Evolutionary conservation across 1,140 invertebrate genomes (phyloP), one percentile per base, ranked within the genome.

Genomic region (Mamestra configurata): DNA sequence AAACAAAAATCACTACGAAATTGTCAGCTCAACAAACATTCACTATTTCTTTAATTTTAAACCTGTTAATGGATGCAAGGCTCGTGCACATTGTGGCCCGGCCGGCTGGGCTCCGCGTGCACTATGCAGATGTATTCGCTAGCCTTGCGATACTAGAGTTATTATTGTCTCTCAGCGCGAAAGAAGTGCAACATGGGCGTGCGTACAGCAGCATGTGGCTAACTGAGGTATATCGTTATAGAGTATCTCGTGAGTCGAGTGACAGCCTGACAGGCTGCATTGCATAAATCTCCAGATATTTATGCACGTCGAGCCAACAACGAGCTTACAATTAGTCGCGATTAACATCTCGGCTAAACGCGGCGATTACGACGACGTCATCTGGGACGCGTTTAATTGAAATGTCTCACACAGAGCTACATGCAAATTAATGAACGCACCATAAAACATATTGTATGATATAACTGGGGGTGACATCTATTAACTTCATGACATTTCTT

Each of bases 341-440:
- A 88, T 88, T 87, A 86, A 64, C 82, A 83, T 79, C 81, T 66
- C 70, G 78, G 59, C 79, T 75, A 84, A 79, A 85, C 83, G 70
- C 73, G 77, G 82, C 72, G 83, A 86, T 89, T 84, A 84, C 82
- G 82, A 79, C 59, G 80, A 31, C 40, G 43, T 75, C 35, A 22
- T 20, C 70, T 66, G 64, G 73, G 59, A 55, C 79, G 80, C 59
- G 80, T 82, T 85, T 82, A 89, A 89, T 89, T 87, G 83, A 88
- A 82, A 84, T 80, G 83, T 64, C 76, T 84, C 76, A 61, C 53
- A 79, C 57, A 78, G 81, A 66, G 27, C 24, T 49, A 71, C 79
- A 86, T 84, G 86, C 84, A 86, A 85, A 85, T 86, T 88, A 83
- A 86, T 85, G 82, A 75, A 20, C 57, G 59, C 61, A 68, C 27